Base-by-base conservation (phyloP, 1,140 invertebrate species). In the Oreohelix idahoensis region DNA sequence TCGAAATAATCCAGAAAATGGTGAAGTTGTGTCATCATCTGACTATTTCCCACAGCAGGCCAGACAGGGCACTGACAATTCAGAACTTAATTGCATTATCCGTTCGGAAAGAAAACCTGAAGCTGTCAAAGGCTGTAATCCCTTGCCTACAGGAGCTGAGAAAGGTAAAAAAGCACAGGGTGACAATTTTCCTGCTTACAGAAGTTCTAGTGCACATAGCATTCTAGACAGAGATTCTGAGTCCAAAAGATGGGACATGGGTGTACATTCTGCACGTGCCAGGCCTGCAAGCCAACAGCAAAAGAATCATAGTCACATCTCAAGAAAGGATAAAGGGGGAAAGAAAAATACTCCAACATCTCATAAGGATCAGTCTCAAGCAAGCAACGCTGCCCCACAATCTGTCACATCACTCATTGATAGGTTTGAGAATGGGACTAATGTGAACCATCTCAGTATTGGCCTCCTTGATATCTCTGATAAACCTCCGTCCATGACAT, bases 401-500 rank as follows among this genome's bases (percentile, higher is more conserved):
- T 74, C 80, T 53, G 86, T 89, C 23, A 86, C 85, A 2, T 83
- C 86, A 11, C 79, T 90, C 1, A 89, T 90, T 20, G 87, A 87
- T 76, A 70, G 86, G 2, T 90, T 89, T 85, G 89, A 90, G 75
- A 87, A 88, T 45, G 86, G 84, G n/a, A 69, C 51, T 75, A 38
- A 75, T 75, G 29, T 32, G 35, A 39, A 29, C n/a, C 10, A 49
- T 4, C 29, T 29, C 29, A 77, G 74, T 71, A 83, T 63, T 5
- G 73, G 70, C 66, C 74, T 80, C 15, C 70, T 79, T 4, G 78
- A 84, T 23, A 70, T 81, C 32, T 35, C 81, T 71, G 86, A 83
- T 63, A 89, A 86, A 38, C 86, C 83, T 23, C 83, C 87, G 35
- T 85, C 85, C n/a, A 87, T 87, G 85, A 89, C 86, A n/a, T 89